Percentiles rank a stretch among this genome's conserved stretches.
phyloP scores from a whole-genome alignment of 2,113 vertebrate genomes.

The Mustela lutreola region DNA sequence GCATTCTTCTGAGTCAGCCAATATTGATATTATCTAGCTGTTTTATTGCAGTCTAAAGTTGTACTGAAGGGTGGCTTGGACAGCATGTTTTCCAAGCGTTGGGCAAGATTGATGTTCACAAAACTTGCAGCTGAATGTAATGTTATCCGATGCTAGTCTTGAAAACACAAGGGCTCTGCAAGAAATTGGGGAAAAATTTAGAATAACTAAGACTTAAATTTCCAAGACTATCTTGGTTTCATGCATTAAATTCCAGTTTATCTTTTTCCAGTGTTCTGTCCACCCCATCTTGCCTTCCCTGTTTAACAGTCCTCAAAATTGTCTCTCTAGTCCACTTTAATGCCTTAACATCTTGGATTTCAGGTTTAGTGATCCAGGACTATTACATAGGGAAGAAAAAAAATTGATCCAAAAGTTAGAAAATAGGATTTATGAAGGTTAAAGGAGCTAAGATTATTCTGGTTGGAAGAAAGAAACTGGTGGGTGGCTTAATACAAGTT shows the following conservation, averaged over 20 bases:
- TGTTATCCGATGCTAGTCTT: conserved; percentile 12
- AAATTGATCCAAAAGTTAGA: background rate
- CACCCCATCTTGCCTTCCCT: background rate
- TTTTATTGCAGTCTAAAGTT: conserved; percentile 55
- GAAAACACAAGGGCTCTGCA: conserved; percentile 26
- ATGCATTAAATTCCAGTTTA: background rate
- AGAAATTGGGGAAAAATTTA: conserved; percentile 30
- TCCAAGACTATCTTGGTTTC: conserved; percentile 4
- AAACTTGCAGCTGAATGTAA: conserved; percentile 51
- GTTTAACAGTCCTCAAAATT: background rate
- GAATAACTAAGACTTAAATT: conserved; percentile 35
- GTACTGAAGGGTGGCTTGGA: conserved; percentile 13
- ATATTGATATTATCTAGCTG: background rate
- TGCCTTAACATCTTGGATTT: conserved; percentile 45
- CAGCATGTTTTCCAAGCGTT: conserved; percentile 32
- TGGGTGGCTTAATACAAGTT: conserved; percentile 21
- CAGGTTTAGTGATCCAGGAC: background rate
- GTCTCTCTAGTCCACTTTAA: background rate
- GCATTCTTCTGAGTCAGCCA: conserved; percentile 10
- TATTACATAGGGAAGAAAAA: background rate
- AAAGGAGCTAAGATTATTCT: conserved; percentile 38
- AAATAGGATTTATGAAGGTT: background rate
- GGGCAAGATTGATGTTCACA: conserved; percentile 42
- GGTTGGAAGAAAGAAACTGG: conserved; percentile 45
- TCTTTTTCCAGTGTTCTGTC: conserved; percentile 23